Base-by-base conservation (phyloP, 2,888 invertebrate species). In the Thereva nobilitata region DNA sequence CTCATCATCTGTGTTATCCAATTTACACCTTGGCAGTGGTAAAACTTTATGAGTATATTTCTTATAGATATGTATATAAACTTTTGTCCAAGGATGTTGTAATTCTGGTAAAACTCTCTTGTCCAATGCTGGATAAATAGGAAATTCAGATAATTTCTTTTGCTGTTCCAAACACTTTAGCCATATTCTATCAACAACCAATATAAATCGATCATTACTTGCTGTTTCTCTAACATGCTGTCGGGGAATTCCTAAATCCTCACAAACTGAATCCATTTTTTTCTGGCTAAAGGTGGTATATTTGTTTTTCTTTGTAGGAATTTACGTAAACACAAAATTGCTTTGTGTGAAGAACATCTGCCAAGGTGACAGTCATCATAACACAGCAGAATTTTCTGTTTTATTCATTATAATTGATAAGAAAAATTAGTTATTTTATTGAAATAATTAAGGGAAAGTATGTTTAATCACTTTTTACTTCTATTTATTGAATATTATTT, bases 21-120 rank as follows among this genome's bases (percentile, higher is more conserved):
- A 65, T 49, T 63, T 44, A 78, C 77, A 41, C 72, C 88, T 83
- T 37, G 90, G 91, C 70, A 92, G 80, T 64, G 92, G 90, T 73
- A 92, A 86, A 38, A 89, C 90, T 82, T 88, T 88, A 68, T 86
- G 86, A 70, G 87, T 85, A 74, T 86, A 86, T 79, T 92, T 92
- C 74, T 83, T 85, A 73, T 89, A 84, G 57, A 89, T 75, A 67
- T 78, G 78, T 69, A 80, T 72, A 49, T 77, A 73, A 5, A 79
- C 75, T 34, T 77, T 76, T 0, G 79, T 86, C 80, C 85, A 84
- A 77, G 82, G 84, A 83, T 83, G 77, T 49, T 77, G 77, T 41
- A 79, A 68, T 0, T 73, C 72, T 1, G 74, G 74, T 35, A 44
- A 41, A 7, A 70, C 68, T 66, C 71, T 68, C 41, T 71, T 71